Conservation (phyloP, 2,888 invertebrate genomes). For the Lumbricus terrestris region DNA sequence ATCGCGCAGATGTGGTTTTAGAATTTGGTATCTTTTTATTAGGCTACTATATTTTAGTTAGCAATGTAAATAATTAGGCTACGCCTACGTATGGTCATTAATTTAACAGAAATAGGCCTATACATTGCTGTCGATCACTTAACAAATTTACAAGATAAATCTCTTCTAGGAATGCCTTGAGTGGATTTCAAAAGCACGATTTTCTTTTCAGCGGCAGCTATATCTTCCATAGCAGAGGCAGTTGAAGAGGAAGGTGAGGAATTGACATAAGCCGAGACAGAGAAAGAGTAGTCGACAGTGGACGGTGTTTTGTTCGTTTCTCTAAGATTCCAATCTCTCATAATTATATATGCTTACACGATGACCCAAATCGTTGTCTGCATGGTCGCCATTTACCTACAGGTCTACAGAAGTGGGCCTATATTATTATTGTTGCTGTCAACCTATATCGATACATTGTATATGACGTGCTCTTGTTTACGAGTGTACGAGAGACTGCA, state of each 20-base stretch:
- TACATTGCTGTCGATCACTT: background rate
- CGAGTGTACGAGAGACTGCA: too few relatives aligned
- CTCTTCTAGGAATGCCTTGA: background rate
- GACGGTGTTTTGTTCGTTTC: background rate
- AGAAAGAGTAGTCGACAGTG: background rate
- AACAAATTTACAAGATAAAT: background rate
- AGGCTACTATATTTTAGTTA: background rate
- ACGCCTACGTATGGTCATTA: too few relatives aligned
- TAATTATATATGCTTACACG: background rate
- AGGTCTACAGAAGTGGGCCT: background rate
- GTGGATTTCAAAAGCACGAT: background rate
- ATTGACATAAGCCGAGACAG: background rate
- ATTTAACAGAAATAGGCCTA: too few relatives aligned
- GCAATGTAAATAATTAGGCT: background rate
- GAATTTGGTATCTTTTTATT: background rate
- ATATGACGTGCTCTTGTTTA: background rate
- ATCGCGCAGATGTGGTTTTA: too few relatives aligned
- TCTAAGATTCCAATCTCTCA: background rate
- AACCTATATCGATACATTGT: background rate
- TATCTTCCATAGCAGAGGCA: background rate
- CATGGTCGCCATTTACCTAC: background rate
- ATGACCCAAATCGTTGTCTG: background rate
- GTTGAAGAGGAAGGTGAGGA: constrained; percentile 16
- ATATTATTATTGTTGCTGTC: background rate
- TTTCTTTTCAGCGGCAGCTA: background rate